Percentiles rank a stretch among this genome's conserved stretches.
phyloP scores from a whole-genome alignment of 2,888 invertebrate species.

The Elysia crispata region DNA sequence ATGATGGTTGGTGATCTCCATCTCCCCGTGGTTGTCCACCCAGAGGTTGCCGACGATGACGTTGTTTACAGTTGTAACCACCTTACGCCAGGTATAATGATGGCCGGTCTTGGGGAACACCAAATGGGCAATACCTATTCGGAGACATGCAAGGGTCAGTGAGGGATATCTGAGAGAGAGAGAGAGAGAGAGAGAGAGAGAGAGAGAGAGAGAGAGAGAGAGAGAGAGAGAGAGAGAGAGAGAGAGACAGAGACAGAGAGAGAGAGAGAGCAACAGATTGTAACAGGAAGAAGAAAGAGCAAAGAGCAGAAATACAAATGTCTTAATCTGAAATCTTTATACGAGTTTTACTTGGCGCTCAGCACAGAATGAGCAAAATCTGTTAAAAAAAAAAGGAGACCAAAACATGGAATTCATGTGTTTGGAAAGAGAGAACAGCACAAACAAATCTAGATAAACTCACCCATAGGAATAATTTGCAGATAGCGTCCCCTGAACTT shows the following conservation, averaged over 20 bases:
- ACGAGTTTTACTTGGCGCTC: too few relatives aligned
- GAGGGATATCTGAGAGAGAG: too few relatives aligned
- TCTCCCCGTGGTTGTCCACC: constrained; percentile 99
- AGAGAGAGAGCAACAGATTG: neutral
- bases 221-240: neutral
- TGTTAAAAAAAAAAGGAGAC: too few relatives aligned
- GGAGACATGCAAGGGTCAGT: too few relatives aligned
- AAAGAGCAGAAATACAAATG: too few relatives aligned
- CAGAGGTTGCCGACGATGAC: constrained; percentile 99
- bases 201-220: too few relatives aligned
- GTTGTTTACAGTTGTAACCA: constrained; percentile 99
- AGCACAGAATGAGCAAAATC: too few relatives aligned
- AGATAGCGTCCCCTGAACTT: constrained; percentile 99
- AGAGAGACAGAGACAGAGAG: neutral
- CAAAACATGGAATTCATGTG: too few relatives aligned
- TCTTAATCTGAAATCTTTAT: too few relatives aligned
- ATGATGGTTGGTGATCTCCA: constrained; percentile 95
- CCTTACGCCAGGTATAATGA: constrained; percentile 98
- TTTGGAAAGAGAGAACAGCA: too few relatives aligned
- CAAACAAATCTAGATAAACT: too few relatives aligned
- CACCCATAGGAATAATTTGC: constrained; percentile 82
- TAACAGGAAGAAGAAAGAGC: neutral
- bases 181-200: too few relatives aligned
- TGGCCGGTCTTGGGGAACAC: constrained; percentile 81
- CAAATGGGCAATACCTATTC: constrained; percentile 81